These are phyloP conservation scores for Meloidogyne floridensis DNA, from an alignment of 1,140 invertebrate genomes.

Conservation along the genomic window DNA sequence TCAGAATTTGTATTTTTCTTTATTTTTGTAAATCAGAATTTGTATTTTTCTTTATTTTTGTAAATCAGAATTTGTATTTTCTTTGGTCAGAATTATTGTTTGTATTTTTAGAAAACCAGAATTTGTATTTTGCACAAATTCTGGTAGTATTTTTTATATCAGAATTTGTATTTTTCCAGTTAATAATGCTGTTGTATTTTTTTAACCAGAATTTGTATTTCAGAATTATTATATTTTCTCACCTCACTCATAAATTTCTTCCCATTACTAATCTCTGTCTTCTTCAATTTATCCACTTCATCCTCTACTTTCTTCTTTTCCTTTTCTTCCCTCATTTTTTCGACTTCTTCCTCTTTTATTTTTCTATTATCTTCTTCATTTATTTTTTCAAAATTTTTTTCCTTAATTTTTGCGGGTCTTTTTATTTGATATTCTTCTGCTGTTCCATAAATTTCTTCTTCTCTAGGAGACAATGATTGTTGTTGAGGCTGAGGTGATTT, in stretches of 20 bases:
- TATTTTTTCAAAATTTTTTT: constrained; percentile 20
- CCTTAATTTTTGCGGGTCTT: background rate
- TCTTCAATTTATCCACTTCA: constrained; percentile 13
- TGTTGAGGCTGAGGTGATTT: background rate
- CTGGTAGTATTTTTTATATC: background rate
- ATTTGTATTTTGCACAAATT: background rate
- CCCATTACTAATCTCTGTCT: constrained; percentile 4
- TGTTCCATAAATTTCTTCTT: background rate
- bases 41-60: background rate
- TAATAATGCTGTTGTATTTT: background rate
- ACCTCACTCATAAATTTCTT: background rate
- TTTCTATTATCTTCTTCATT: constrained; percentile 1
- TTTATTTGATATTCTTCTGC: background rate
- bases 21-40: background rate
- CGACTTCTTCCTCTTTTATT: background rate
- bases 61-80: background rate
- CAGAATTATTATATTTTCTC: background rate
- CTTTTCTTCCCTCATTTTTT: background rate
- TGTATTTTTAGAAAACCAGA: background rate
- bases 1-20: too few species aligned
- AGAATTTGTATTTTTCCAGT: background rate
- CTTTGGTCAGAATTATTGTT: background rate
- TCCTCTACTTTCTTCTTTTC: constrained; percentile 4
- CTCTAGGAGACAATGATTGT: background rate
- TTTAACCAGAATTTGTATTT: background rate